A percentile compares a stretch with the other conserved stretches of the same genome.
Evolutionary conservation across 2,888 invertebrate genomes (phyloP).

Genomic region (Sarcophaga subvicina): DNA sequence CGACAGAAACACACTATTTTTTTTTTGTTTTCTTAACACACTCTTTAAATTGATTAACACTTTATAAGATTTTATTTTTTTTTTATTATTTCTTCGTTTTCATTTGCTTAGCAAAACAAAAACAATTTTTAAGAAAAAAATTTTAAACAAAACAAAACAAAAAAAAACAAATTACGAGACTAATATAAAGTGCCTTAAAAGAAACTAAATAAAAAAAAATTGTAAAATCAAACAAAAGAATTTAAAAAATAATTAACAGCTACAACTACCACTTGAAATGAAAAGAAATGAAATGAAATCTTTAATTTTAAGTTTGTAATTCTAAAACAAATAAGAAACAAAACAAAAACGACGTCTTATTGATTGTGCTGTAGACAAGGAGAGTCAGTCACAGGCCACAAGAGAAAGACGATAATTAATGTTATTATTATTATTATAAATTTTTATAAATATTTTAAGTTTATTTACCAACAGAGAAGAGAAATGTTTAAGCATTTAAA

Average conservation of each 20-base stretch:
- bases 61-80: background rate
- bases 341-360: slow-evolving; percentile 62
- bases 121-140: slow-evolving; percentile 21
- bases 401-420: slow-evolving; percentile 58
- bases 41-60: slow-evolving; percentile 17
- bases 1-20: slow-evolving; percentile 13
- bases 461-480: too few relatives aligned
- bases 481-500: slow-evolving; percentile 22
- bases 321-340: background rate
- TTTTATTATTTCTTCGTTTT: background rate
- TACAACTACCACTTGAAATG: slow-evolving; percentile 30
- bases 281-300: slow-evolving; percentile 26
- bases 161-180: slow-evolving; percentile 45
- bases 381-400: slow-evolving; percentile 16
- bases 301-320: slow-evolving; percentile 38
- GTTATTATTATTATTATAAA: background rate
- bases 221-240: slow-evolving; percentile 13
- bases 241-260: slow-evolving; percentile 38
- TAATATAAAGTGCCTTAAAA: slow-evolving; percentile 64
- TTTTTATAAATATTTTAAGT: too few relatives aligned
- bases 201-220: background rate
- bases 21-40: background rate
- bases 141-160: slow-evolving; percentile 36
- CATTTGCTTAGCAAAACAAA: slow-evolving; percentile 49
- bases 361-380: slow-evolving; percentile 15